Evolutionary conservation across 2,888 invertebrate species (phyloP).

Genomic region (Stegophylla sp.): DNA sequence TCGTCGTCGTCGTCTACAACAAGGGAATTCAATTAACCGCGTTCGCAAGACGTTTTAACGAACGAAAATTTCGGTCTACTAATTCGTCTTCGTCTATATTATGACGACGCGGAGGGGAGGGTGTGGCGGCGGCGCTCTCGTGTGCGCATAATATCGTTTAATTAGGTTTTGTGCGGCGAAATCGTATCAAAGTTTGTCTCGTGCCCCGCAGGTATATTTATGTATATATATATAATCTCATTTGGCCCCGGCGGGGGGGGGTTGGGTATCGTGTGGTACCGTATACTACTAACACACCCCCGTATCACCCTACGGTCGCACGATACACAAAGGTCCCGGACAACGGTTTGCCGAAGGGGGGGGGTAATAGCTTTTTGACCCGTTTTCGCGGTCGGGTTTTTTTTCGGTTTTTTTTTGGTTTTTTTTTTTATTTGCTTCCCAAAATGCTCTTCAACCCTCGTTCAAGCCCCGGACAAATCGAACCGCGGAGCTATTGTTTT

Average conservation of each 20-base stretch:
- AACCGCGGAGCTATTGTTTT: conserved; percentile 35
- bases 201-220: conserved; percentile 20
- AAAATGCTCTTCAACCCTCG: neutral
- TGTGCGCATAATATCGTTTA: conserved; percentile 34
- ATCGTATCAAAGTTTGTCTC: conserved; percentile 47
- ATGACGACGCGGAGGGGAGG: neutral
- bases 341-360: no score
- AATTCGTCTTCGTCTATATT: conserved; percentile 28
- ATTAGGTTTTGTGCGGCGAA: conserved; percentile 22
- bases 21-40: conserved; percentile 54
- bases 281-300: no score
- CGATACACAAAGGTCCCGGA: no score
- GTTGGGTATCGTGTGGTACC: no score
- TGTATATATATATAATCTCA: no score
- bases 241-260: neutral
- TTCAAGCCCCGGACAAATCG: neutral
- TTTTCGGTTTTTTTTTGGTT: neutral
- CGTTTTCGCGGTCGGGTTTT: no score
- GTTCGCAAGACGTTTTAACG: conserved; percentile 30
- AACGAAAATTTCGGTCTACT: conserved; percentile 34
- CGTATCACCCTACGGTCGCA: no score
- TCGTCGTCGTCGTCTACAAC: conserved; percentile 30
- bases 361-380: conserved; percentile 25
- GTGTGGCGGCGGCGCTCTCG: neutral
- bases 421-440: neutral